Evolutionary conservation across 1,140 invertebrate species (phyloP).

Genomic region (Trinorchestia longiramus): DNA sequence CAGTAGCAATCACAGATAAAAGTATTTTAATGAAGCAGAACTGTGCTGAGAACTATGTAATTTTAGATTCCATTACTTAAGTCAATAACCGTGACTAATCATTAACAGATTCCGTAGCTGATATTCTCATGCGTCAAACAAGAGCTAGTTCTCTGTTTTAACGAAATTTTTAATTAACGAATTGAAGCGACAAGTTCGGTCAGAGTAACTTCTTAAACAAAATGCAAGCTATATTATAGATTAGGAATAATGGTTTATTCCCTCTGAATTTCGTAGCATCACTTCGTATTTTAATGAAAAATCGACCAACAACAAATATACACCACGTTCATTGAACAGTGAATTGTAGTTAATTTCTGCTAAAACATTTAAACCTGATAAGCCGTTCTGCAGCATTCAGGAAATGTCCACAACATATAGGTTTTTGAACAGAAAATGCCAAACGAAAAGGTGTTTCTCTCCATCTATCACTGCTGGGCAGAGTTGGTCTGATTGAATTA

Average conservation of each 20-base stretch:
- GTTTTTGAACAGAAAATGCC: not conserved
- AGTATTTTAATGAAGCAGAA: not conserved
- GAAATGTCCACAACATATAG: not conserved
- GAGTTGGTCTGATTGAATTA: constrained; percentile 31
- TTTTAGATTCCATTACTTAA: not conserved
- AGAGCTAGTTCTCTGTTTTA: too few relatives aligned
- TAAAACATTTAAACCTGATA: not conserved
- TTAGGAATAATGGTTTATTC: not conserved
- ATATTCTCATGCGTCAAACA: not conserved
- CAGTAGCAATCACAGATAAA: not conserved
- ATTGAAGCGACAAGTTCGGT: not conserved
- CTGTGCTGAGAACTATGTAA: not conserved
- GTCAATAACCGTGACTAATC: not conserved
- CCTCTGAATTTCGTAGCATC: not conserved
- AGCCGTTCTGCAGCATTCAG: not conserved
- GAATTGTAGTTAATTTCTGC: not conserved
- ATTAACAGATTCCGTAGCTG: not conserved
- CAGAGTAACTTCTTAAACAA: not conserved
- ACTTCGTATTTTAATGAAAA: not conserved
- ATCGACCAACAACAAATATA: not conserved
- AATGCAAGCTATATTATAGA: not conserved
- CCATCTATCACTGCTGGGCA: constrained; percentile 4
- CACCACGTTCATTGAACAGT: not conserved
- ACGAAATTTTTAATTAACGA: too few relatives aligned
- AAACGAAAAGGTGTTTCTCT: not conserved